Base-by-base conservation (phyloP, 2,888 invertebrate genomes). In the Flexamia atlantica region DNA sequence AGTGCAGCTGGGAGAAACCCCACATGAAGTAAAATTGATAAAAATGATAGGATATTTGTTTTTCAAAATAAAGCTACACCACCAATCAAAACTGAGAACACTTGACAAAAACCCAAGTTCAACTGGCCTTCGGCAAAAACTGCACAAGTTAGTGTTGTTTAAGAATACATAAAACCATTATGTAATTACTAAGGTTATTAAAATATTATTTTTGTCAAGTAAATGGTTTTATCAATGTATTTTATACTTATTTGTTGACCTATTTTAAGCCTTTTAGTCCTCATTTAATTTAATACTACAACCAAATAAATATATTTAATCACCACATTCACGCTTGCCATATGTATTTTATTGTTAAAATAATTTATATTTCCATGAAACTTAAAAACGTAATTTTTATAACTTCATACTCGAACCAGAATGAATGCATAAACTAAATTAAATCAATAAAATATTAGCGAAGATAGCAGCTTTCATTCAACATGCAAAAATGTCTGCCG, bases 1-100 rank as follows among this genome's bases (percentile, higher is more conserved):
- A 28, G 14, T 28, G 60, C 46, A 46, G 46, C 36, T 53, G n/a
- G 23, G 25, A 17, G 23, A 60, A 60, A 28, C 60, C 23, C 28
- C 28, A 14, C 60, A 60, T 23, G 23, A 23, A 5, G n/a, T 53
- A 23, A 53, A 53, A 53, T 23, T 53, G 14, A 53, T 53, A 3
- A 53, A 53, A 53, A 53, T 53, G 53, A 53, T 53, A 9, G 53
- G 53, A 17, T 53, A 53, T 53, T 53, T 53, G 53, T 53, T 17
- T 12, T 53, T 53, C 14, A 53, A 53, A 53, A 23, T 53, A 53
- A 20, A 20, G 3, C 53, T 53, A 17, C 53, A 53, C 23, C 53
- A 53, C 53, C 36, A 36, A 36, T 36, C 36, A 36, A 36, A 36
- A 36, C 9, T 36, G 36, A 36, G 36, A 36, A 36, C 36, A 36